Conservation (phyloP, 2,797 vertebrate species). For the Heterohyrax brucei region DNA sequence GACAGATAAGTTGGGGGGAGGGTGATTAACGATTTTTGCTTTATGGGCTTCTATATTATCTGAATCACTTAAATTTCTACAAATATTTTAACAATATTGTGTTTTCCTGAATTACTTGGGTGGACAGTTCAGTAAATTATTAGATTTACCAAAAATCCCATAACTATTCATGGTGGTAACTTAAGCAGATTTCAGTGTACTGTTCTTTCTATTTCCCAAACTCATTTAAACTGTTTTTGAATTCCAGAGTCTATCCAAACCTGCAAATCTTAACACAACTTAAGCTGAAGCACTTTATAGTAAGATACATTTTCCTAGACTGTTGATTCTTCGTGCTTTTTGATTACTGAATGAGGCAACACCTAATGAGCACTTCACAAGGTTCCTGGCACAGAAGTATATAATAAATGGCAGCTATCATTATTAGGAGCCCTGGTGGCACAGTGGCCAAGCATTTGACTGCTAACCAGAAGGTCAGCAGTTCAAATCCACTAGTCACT, state of each 20-base stretch:
- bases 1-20: no score
- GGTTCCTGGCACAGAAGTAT: no score
- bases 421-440: no score
- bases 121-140: background rate
- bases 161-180: rapidly evolving
- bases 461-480: no score
- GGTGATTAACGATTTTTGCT: background rate
- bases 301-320: background rate
- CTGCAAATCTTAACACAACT: background rate
- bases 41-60: background rate
- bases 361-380: background rate
- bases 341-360: background rate
- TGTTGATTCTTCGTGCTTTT: background rate
- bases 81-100: background rate
- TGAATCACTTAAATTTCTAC: background rate
- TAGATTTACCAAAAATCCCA: background rate
- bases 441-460: no score
- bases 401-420: background rate
- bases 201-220: background rate
- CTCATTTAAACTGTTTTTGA: background rate
- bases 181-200: background rate
- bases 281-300: background rate
- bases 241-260: background rate
- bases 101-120: background rate
- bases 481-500: no score